These are phyloP conservation scores for Zosterops pallidus DNA, from an alignment of 2,113 vertebrate species.

Conservation along the genomic window DNA sequence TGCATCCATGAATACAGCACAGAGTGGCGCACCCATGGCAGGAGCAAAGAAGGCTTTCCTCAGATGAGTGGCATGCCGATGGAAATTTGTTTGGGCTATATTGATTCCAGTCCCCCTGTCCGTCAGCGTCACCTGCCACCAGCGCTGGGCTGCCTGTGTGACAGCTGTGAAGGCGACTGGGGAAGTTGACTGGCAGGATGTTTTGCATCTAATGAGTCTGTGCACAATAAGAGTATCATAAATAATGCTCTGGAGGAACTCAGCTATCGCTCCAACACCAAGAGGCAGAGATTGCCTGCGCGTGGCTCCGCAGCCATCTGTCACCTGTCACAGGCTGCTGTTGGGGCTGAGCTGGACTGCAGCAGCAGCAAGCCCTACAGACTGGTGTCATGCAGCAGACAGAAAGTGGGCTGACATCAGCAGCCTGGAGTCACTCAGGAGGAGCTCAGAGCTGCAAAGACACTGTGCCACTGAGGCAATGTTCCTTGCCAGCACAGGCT, in stretches of 20 bases:
- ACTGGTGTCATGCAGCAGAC: background rate
- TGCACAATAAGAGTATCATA: slow-evolving; percentile 33
- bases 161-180: slow-evolving; percentile 61
- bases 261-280: slow-evolving; percentile 9
- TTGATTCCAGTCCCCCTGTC: slow-evolving; percentile 9
- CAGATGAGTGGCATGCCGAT: background rate
- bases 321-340: slow-evolving; percentile 61
- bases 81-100: background rate
- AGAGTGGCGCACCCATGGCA: background rate
- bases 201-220: slow-evolving; percentile 65
- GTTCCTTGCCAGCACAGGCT: background rate
- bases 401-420: background rate
- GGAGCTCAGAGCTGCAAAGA: background rate
- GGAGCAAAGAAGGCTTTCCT: background rate
- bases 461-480: background rate
- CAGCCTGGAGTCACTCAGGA: background rate
- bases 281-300: slow-evolving; percentile 42
- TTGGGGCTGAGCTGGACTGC: background rate
- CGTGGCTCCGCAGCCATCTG: slow-evolving; percentile 61
- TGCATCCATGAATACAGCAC: rapidly evolving
- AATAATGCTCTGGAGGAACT: slow-evolving; percentile 49
- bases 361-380: background rate
- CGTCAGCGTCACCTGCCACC: slow-evolving; percentile 42
- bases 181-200: slow-evolving; percentile 67
- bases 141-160: background rate